These are phyloP conservation scores for Ctenopoma kingsleyae DNA, from an alignment of 2,797 vertebrate genomes.

Conservation along the genomic window DNA sequence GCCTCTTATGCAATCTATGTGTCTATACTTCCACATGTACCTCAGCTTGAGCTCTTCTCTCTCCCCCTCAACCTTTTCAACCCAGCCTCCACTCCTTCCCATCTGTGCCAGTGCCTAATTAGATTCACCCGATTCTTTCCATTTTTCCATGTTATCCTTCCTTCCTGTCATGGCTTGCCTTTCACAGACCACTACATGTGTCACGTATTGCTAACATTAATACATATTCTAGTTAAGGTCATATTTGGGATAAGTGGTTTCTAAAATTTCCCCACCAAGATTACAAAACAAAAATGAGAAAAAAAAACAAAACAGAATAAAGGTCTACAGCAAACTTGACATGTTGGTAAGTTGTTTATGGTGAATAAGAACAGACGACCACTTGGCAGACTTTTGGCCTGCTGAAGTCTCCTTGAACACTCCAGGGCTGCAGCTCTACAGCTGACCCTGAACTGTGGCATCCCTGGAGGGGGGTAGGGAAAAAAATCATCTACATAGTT, in stretches of 20 bases:
- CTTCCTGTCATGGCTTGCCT: conserved; percentile 29
- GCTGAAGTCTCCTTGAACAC: conserved; percentile 24
- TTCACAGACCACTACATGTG: conserved; percentile 16
- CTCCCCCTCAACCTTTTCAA: conserved; percentile 39
- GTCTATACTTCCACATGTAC: conserved; percentile 32
- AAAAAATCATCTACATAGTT: conserved; percentile 10
- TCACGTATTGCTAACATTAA: conserved; percentile 30
- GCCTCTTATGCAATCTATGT: conserved; percentile 35
- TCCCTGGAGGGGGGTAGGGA: background rate
- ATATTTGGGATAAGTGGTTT: conserved; percentile 28
- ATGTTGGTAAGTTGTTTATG: conserved; percentile 8
- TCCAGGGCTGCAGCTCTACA: conserved; percentile 6
- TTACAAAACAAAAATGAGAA: conserved; percentile 20
- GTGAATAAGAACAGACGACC: conserved; percentile 10
- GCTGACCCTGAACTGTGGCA: conserved; percentile 1
- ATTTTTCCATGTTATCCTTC: conserved; percentile 42
- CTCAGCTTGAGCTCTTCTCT: conserved; percentile 27
- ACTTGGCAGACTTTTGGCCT: conserved; percentile 2
- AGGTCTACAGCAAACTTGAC: conserved; percentile 17
- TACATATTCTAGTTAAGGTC: conserved; percentile 35
- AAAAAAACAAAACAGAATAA: conserved; percentile 24
- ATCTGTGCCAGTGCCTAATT: conserved; percentile 60
- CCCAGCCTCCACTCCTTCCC: conserved; percentile 44
- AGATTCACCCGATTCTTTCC: conserved; percentile 52
- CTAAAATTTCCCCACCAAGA: conserved; percentile 8